A percentile compares a stretch with the other conserved stretches of the same genome.
phyloP scores from a whole-genome alignment of 1,140 invertebrate genomes.

The Adoxophyes honmai region DNA sequence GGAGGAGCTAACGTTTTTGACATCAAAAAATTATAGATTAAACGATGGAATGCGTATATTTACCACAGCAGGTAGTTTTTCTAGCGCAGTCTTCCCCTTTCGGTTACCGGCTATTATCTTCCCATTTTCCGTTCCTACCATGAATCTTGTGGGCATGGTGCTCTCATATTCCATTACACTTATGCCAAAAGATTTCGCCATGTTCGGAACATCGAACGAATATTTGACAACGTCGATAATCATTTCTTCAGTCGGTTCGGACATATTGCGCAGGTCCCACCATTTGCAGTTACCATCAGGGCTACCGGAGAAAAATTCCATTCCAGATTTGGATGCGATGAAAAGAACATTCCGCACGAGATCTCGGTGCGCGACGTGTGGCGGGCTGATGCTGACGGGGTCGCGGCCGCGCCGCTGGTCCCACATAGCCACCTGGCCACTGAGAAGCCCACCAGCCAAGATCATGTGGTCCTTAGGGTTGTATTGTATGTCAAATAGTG shows the following conservation, averaged over 20 bases:
- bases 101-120: conserved; percentile 88
- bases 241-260: conserved; percentile 86
- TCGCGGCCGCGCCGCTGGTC: conserved; percentile 84
- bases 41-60: no score
- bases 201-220: conserved; percentile 80
- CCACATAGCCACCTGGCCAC: conserved; percentile 83
- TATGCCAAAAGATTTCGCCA: conserved; percentile 85
- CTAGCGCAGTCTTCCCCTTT: conserved; percentile 86
- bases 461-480: conserved; percentile 91
- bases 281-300: conserved; percentile 91
- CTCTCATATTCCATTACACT: conserved; percentile 92
- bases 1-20: no score
- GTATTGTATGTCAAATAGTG: conserved; percentile 90
- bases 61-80: conserved; percentile 80
- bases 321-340: conserved; percentile 89
- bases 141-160: conserved; percentile 91
- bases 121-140: conserved; percentile 87
- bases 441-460: conserved; percentile 73
- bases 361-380: conserved; percentile 87
- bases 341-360: conserved; percentile 86
- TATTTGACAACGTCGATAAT: conserved; percentile 88
- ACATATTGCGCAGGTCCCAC: conserved; percentile 93
- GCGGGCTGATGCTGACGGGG: conserved; percentile 78
- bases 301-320: conserved; percentile 92
- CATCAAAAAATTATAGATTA: no score